A percentile compares a stretch with the other conserved stretches of the same genome.
phyloP scores from a whole-genome alignment of 2,797 vertebrate genomes.

The Synaphobranchus kaupii region DNA sequence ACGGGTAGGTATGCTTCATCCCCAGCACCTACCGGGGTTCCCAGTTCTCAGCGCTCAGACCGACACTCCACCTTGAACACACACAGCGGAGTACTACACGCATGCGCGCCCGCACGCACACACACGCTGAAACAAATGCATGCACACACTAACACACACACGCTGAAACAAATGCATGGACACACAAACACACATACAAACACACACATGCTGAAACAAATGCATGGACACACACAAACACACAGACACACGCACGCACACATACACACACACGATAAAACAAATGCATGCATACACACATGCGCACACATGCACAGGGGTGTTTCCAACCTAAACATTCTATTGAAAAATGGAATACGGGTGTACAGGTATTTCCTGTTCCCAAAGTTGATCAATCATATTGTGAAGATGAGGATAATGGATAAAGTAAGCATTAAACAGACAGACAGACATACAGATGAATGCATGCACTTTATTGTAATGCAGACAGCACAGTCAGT shows the following conservation, averaged over 20 bases:
- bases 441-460: not conserved
- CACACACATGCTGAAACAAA: not conserved
- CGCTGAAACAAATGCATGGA: conserved; percentile 3
- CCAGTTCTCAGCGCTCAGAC: not conserved
- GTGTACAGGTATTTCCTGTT: too few relatives aligned
- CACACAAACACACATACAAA: not conserved
- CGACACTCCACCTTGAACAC: not conserved
- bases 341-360: too few relatives aligned
- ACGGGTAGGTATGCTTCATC: not conserved
- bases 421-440: not conserved
- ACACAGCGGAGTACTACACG: not conserved
- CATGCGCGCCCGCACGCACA: not conserved
- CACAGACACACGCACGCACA: not conserved
- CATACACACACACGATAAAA: not conserved
- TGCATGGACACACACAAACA: not conserved
- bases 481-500: conserved; percentile 16
- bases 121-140: not conserved
- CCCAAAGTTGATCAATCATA: too few relatives aligned
- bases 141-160: conserved; percentile 19
- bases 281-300: not conserved
- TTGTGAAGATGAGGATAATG: too few relatives aligned
- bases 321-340: too few relatives aligned
- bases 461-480: not conserved
- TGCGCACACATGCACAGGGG: not conserved
- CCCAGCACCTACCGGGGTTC: not conserved